phyloP scores from a whole-genome alignment of 2,797 vertebrate species.

The Coilia nasus region DNA sequence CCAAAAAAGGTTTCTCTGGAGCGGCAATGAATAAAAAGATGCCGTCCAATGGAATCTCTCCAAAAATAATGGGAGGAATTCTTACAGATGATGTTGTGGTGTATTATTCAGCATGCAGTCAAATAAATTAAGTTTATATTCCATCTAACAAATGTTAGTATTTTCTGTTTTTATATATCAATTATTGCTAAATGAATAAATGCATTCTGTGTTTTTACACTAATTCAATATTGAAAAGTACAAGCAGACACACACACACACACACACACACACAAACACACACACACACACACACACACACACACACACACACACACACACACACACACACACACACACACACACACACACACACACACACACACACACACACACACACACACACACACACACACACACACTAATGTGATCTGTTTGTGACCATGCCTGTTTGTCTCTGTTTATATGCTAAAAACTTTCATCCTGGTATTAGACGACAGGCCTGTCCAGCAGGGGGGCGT shows the following conservation, averaged over 20 bases:
- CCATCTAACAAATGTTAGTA: too few relatives aligned
- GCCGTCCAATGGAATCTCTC: not conserved
- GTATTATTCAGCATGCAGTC: not conserved
- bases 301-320: slow-evolving; percentile 14
- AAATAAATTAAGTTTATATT: not conserved
- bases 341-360: not conserved
- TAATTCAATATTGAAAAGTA: too few relatives aligned
- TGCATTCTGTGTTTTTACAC: too few relatives aligned
- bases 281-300: slow-evolving; percentile 15
- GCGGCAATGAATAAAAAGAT: not conserved
- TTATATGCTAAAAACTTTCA: not conserved
- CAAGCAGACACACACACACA: too few relatives aligned
- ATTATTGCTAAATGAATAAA: too few relatives aligned
- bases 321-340: slow-evolving; percentile 11
- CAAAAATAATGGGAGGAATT: not conserved
- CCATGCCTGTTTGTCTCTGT: not conserved
- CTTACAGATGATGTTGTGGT: not conserved
- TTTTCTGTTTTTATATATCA: too few relatives aligned
- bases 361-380: not conserved
- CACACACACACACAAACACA: not conserved
- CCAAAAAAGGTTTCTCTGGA: not conserved
- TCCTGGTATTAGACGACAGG: slow-evolving; percentile 19
- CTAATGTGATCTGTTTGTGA: not conserved
- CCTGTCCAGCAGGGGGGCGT: slow-evolving; percentile 27
- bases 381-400: not conserved